Base-by-base conservation (phyloP, 2,113 vertebrate species). In the Melanocharis versteri region DNA sequence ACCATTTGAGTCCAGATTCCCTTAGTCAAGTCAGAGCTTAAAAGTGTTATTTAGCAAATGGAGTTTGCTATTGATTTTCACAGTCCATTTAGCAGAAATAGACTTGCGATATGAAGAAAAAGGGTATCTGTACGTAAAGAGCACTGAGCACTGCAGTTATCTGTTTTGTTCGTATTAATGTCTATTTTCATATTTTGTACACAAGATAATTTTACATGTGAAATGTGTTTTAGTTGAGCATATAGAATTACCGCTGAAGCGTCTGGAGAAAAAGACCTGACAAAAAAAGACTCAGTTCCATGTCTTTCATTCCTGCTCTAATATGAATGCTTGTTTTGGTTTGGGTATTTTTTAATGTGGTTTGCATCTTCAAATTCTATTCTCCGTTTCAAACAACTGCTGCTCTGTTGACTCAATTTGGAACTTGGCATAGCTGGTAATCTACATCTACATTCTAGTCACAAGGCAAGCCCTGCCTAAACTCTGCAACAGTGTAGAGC, bases 31-130 rank as follows among this genome's bases (percentile, higher is more conserved):
- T 58, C 65, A 85, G 58, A 86, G 80, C 73, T 76, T 91, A 69
- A 37, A 69, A 89, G 35, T 89, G 90, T 89, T 91, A 84, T 61
- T 93, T 79, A 93, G 93, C 66, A 96, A 89, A 95, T 94, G 65
- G 83, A 91, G 81, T 95, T 95, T 87, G 58, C 78, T 93, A 93
- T 95, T 94, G 94, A 96, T 96, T 97, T 95, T 84, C 73, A 84
- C 73, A 76, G 94, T 96, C 91, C 78, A 87, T 95, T 95, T 95
- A 93, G 84, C 95, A 85, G 87, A 85, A 91, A 87, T 68, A 79
- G 78, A 77, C 78, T 89, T 82, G 65, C 21, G 33, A 9, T 82
- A 60, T 71, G 83, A 87, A 84, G 78, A 47, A 66, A 90, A 39
- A 24, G 44, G 8, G 10, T 51, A 71, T 83, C 54, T 51, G 26